phyloP scores from a whole-genome alignment of 2,888 invertebrate species.

The Ornithoptera alexandrae region DNA sequence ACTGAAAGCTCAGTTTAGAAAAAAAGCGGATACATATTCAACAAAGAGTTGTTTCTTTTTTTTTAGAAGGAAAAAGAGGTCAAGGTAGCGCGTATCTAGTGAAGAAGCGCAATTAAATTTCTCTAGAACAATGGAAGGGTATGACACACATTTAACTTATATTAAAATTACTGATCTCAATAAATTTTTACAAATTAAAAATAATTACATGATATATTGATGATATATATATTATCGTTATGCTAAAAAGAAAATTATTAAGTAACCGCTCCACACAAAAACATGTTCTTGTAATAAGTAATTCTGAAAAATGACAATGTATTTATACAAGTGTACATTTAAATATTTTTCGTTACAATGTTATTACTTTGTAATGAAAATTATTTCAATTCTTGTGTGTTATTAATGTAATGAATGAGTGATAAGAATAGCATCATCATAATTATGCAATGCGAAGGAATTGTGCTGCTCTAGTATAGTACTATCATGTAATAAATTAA shows the following conservation, averaged over 20 bases:
- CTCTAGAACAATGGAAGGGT: constrained; percentile 7
- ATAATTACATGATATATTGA: neutral
- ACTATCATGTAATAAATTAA: no score
- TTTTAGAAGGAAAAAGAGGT: constrained; percentile 19
- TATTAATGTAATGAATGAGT: neutral
- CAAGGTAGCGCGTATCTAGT: constrained; percentile 11
- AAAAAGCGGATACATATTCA: constrained; percentile 1
- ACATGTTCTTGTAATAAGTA: no score
- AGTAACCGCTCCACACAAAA: no score
- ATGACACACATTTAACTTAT: neutral
- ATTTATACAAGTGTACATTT: neutral
- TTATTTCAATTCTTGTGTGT: neutral
- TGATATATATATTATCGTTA: no score
- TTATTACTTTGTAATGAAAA: neutral
- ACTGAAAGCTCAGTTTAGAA: constrained; percentile 6
- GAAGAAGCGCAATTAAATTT: constrained; percentile 23
- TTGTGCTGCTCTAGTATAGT: no score
- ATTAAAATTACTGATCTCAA: no score
- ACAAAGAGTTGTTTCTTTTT: constrained; percentile 16
- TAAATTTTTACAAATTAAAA: neutral
- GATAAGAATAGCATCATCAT: neutral
- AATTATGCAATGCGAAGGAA: neutral
- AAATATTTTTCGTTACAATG: neutral
- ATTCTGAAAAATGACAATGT: neutral
- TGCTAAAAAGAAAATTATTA: no score